Base-by-base conservation (phyloP, 2,113 vertebrate species). In the Carettochelys insculpta region DNA sequence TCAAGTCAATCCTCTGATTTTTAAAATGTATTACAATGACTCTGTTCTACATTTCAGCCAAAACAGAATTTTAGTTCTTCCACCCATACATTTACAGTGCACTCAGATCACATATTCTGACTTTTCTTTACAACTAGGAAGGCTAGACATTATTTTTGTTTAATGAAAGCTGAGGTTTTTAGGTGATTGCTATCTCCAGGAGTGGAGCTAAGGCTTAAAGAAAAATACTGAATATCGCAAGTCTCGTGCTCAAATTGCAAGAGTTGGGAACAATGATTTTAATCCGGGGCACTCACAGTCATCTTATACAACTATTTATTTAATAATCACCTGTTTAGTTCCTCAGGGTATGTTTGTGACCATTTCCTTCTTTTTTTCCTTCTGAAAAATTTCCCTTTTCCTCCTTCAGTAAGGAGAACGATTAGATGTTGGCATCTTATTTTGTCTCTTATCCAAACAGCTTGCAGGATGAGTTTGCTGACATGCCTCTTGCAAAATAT, bases 21-120 rank as follows among this genome's bases (percentile, higher is more conserved):
- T 73, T 91, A 92, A 92, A 92, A 25, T n/a, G 56, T 38, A 48
- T 51, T 71, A 58, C 58, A 71, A n/a, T 2, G 71, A 77, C 45
- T 68, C 1, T 50, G 29, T 79, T 79, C 52, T 79, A n/a, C 50
- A 52, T 79, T 0, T 56, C 2, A 1, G 58, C 85, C 87, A 71
- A 53, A 85, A 85, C 10, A 11, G 91, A 95, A 89, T 48, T 43
- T 82, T 83, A 24, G 25, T 82, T 90, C 77, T 91, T 78, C 58
- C 50, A 81, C 34, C 75, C 47, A 0, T 48, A 47, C 50, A 47
- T 80, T 82, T 50, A 80, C 24, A 6, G 48, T 54, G 43, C 29
- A 47, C 20, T 20, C 50, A 82, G 48, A 34, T 86, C 2, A 2
- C 3, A 8, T 68, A 82, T 78, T 50, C 3, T n/a, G 11, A 22